Base-by-base conservation (phyloP, 2,113 vertebrate species). In the Chloropsis hardwickii region DNA sequence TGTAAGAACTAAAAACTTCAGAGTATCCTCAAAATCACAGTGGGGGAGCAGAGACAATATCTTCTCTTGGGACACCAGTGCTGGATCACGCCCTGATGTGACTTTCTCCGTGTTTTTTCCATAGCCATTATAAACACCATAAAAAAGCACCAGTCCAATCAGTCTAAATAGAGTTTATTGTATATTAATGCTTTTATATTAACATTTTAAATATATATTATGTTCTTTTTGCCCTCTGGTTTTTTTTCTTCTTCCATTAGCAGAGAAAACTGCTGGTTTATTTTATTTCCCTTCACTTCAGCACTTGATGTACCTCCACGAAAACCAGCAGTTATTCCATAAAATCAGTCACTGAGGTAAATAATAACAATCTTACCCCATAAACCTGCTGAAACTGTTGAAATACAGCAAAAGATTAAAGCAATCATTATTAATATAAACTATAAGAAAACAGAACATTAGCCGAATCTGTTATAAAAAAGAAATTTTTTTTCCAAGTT, bases 321-420 rank as follows among this genome's bases (percentile, higher is more conserved):
- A 93, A 97, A 97, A 95, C 82, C 90, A 73, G 79, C 67, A 78
- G 91, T 90, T 95, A 76, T 89, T 94, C 84, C 77, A 94, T 95
- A 97, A 97, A 97, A 66, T 76, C 92, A 97, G 94, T 96, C 93
- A 90, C 83, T 57, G 80, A 94, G 74, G 96, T 91, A 95, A 97
- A 95, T 96, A 97, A 97, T 95, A 95, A 95, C 77, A 97, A 97
- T 94, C 79, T 77, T 91, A 54, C 37, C 81, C 60, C 87, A 96
- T 97, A 97, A 98, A 97, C 94, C 95, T 97, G 94, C 92, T 97
- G 91, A 97, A 97, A 95, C 89, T 80, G 83, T 95, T 96, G 95
- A 97, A 97, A 97, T 92, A 92, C 94, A 73, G 76, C 79, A 96
- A 96, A 94, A 94, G 58, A 97, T 97, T 96, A 96, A 79, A 91